Evolutionary conservation across 2,888 invertebrate species (phyloP), one percentile per base, ranked within the genome.

Genomic region (Hydriomena furcata): DNA sequence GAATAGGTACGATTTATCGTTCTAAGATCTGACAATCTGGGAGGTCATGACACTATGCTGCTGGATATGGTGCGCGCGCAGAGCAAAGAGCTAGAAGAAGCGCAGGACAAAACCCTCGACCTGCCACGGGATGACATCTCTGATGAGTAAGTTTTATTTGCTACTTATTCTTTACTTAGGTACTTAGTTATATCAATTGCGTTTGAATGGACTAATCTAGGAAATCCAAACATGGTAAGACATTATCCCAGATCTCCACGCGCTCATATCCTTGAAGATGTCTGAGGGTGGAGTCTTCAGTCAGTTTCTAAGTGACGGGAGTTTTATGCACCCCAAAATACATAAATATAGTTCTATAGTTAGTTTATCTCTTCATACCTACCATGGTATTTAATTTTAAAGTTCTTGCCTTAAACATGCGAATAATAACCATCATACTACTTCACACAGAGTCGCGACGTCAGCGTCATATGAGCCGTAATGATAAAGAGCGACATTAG

Each of bases 1-100:
- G 1, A 28, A 4, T 1, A 12, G 12, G n/a, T 13, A 12, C 17
- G 10, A 11, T 7, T 20, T 30, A 0, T 5, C 12, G 11, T 35
- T 27, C 21, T 4, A 44, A 59, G 47, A 24, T 38, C 63, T 7
- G 65, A 72, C 1, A 66, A 76, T 50, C 62, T 79, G 42, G 79
- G 77, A 5, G 71, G 71, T 1, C 68, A 76, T 44, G 85, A 82
- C 5, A 88, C 84, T 1, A 42, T 73, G 43, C 72, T 89, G 1
- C 62, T 89, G 28, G 75, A 87, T 32, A 81, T 87, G 84, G 84
- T 89, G 24, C 81, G 89, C 8, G 81, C 79, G 2, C 76, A 72
- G 37, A 81, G 77, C 52, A 73, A 64, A 8, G 82, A 82, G 35
- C 64, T 71, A 25, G 71, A 71, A n/a, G 82, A 84, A 56, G 65